phyloP scores from a whole-genome alignment of 2,113 vertebrate genomes.

The Stegastes partitus region DNA sequence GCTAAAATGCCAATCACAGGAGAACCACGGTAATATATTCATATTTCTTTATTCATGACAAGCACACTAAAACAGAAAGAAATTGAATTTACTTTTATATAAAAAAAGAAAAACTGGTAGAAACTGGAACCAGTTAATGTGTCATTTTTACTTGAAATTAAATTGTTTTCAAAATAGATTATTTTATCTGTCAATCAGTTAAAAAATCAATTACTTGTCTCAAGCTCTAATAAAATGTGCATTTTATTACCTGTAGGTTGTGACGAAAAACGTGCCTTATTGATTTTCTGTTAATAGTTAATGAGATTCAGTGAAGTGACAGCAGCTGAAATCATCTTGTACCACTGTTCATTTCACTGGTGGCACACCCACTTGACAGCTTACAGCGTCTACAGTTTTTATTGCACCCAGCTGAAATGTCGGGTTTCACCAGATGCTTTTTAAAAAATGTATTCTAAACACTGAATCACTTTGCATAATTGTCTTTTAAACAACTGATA shows the following conservation, averaged over 20 bases:
- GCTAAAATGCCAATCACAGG: not conserved
- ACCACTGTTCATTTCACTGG: not conserved
- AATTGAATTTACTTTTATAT: not conserved
- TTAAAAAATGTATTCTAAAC: not conserved
- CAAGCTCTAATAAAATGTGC: not conserved
- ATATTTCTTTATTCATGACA: not conserved
- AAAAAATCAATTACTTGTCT: not conserved
- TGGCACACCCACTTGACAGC: not conserved
- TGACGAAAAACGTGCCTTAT: not conserved
- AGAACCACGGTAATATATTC: not conserved
- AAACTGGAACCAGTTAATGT: not conserved
- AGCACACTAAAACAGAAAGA: not conserved
- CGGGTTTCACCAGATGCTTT: not conserved
- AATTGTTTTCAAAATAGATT: not conserved
- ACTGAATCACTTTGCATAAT: not conserved
- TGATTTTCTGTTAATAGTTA: not conserved
- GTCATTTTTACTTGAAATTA: not conserved
- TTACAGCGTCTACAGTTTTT: not conserved
- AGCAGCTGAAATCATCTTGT: not conserved
- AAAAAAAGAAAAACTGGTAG: not conserved
- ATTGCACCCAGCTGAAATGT: not conserved
- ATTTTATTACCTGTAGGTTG: constrained; percentile 1
- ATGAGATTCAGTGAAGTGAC: not conserved
- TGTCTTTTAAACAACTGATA: constrained; percentile 42
- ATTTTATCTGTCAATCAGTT: not conserved